Evolutionary conservation across 2,113 vertebrate genomes (phyloP), one percentile per base, ranked within the genome.

Genomic region (Gallinago media): DNA sequence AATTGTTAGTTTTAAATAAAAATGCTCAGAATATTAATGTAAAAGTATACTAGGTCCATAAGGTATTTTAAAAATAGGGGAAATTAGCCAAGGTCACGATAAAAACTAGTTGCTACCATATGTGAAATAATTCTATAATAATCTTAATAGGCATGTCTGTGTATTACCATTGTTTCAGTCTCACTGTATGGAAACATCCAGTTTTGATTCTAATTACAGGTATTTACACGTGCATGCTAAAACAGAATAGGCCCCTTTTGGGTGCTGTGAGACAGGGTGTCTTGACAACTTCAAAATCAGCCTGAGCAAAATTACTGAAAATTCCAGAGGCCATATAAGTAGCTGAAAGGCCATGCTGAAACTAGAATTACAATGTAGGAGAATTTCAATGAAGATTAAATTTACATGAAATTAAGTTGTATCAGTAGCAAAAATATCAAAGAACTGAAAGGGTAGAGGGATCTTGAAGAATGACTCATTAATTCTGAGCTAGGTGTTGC

Each of bases 51-150:
- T 59, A 52, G 62, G 26, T 46, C 71, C 4, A 0, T 59, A 3
- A 75, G 12, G 50, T 89, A 67, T 73, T 95, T 92, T n/a, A 67
- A 95, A 87, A 81, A 84, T 63, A 88, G 7, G 20, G 26, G 44
- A 55, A 84, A 84, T 55, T n/a, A 80, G 50, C 29, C 1, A 7
- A 67, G 32, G 6, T 59, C 15, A 23, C 75, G 84, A 77, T 85
- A 92, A 94, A 93, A 93, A 92, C 65, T 83, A 81, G 79, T 94
- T 93, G 50, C 50, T 92, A 44, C 49, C 68, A 77, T 74, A 91
- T 89, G 38, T 81, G 73, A 88, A 95, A 85, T 90, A 77, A 70
- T 90, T 88, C 42, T 77, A 2, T 25, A 59, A 25, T n/a, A 29
- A 11, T 62, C 34, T 49, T 86, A 83, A 61, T 66, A 54, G 21